A percentile compares a stretch with the other conserved stretches of the same genome.
phyloP scores from a whole-genome alignment of 2,113 vertebrate genomes.

The Synodontis membranacea region DNA sequence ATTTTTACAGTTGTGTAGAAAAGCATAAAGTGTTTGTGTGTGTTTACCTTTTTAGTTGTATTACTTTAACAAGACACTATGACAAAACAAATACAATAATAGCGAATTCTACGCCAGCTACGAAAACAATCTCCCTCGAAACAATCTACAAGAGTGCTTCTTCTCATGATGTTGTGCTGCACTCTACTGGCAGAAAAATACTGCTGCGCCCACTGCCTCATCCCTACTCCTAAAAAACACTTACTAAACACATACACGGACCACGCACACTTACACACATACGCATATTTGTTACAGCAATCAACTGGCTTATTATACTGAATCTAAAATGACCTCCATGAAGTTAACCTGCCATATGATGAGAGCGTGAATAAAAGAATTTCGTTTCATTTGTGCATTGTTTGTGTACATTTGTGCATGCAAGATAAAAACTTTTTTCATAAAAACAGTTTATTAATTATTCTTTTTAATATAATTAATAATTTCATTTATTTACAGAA shows the following conservation, averaged over 20 bases:
- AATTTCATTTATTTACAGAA: too few relatives aligned
- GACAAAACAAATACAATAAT: neutral
- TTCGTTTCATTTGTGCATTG: too few relatives aligned
- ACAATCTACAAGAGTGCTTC: neutral
- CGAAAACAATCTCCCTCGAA: neutral
- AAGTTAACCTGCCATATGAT: too few relatives aligned
- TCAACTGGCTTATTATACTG: too few relatives aligned
- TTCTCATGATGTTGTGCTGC: constrained; percentile 46
- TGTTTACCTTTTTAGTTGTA: neutral
- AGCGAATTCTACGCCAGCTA: neutral
- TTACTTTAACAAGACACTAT: neutral
- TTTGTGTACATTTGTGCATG: too few relatives aligned
- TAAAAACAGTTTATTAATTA: too few relatives aligned
- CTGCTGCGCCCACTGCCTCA: neutral
- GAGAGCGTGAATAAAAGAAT: too few relatives aligned
- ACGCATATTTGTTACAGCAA: too few relatives aligned
- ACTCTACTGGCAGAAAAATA: constrained; percentile 57
- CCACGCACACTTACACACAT: neutral
- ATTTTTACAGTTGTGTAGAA: neutral
- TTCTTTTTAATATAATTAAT: too few relatives aligned
- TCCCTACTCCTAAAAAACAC: neutral
- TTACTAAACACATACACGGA: neutral
- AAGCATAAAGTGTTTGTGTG: neutral
- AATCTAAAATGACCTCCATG: too few relatives aligned
- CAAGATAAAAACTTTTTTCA: too few relatives aligned